A percentile compares a stretch with the other conserved stretches of the same genome.
Conservation (phyloP, 2,113 vertebrate species). For the Gallinago media region DNA sequence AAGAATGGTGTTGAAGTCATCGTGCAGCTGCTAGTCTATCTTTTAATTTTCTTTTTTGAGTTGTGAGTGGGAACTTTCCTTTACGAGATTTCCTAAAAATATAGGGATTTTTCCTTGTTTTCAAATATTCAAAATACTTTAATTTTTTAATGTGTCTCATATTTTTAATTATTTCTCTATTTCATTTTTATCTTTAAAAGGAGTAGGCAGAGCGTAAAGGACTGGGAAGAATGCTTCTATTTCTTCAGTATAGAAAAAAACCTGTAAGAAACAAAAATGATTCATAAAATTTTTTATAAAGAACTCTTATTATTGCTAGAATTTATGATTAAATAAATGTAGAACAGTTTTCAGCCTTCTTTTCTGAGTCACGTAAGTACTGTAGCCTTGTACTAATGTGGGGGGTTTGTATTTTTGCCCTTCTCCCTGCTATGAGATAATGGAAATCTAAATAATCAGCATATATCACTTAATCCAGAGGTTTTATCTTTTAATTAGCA, state of each 20-base stretch:
- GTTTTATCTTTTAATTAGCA: constrained; percentile 14
- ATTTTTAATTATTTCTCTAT: background rate
- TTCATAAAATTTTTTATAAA: background rate
- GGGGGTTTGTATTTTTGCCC: fast-evolving
- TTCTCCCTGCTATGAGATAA: background rate
- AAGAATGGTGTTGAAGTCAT: background rate
- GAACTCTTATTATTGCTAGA: background rate
- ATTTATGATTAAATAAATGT: background rate
- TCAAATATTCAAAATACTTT: background rate
- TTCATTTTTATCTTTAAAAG: background rate
- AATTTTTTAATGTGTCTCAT: background rate
- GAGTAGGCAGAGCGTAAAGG: background rate
- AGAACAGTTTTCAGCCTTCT: background rate
- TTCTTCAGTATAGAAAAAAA: background rate
- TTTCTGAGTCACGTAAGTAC: background rate
- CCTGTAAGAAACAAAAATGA: background rate
- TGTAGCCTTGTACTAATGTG: background rate
- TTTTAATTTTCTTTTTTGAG: background rate
- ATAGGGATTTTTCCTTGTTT: background rate
- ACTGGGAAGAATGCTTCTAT: background rate
- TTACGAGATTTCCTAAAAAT: background rate
- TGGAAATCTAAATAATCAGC: background rate
- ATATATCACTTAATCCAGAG: background rate
- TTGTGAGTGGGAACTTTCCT: background rate
- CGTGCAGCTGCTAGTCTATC: background rate